Evolutionary conservation across 2,888 invertebrate genomes (phyloP).

Genomic region (Dugesia japonica): DNA sequence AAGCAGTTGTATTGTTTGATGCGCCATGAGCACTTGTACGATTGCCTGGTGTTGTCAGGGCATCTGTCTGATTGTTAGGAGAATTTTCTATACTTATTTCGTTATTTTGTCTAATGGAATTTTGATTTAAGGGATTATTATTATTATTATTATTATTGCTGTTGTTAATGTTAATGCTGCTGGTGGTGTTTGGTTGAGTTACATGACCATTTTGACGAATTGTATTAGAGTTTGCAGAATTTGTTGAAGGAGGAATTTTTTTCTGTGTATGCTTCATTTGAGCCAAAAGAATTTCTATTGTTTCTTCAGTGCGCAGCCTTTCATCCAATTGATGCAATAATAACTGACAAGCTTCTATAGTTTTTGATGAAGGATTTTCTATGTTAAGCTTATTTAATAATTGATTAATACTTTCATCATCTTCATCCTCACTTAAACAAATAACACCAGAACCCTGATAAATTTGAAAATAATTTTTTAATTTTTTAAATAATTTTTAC

Average conservation of each 20-base stretch:
- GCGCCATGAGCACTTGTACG: background rate
- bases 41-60: background rate
- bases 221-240: background rate
- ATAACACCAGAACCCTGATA: background rate
- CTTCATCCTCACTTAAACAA: background rate
- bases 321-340: slow-evolving; percentile 15
- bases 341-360: background rate
- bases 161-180: background rate
- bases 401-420: slow-evolving; percentile 10
- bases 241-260: background rate
- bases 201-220: background rate
- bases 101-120: background rate
- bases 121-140: background rate
- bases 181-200: background rate
- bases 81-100: background rate
- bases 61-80: background rate
- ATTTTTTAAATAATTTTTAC: background rate
- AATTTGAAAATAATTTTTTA: background rate
- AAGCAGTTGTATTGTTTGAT: background rate
- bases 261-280: slow-evolving; percentile 8
- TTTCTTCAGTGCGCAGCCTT: background rate
- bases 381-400: background rate
- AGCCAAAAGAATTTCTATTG: slow-evolving; percentile 7
- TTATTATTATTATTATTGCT: background rate
- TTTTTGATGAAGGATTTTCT: background rate